Evolutionary conservation across 2,797 vertebrate genomes (phyloP).

Genomic region (Sebastolobus alascanus): DNA sequence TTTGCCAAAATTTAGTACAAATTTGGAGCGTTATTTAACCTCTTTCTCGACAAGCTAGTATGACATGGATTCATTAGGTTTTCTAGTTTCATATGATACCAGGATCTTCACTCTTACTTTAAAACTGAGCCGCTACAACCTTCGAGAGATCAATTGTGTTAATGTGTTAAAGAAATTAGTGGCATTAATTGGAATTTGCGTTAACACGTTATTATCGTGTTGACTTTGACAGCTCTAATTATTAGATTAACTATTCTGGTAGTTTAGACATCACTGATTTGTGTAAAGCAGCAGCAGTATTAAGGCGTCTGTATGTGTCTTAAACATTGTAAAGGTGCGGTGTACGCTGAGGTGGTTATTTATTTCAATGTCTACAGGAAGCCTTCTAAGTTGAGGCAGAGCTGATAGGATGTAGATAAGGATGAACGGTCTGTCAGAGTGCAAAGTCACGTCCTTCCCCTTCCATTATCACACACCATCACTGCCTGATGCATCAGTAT

Average conservation of each 20-base stretch:
- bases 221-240: too few species aligned
- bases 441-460: slow-evolving; percentile 63
- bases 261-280: neutral
- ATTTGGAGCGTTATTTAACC: too few species aligned
- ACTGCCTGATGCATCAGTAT: slow-evolving; percentile 38
- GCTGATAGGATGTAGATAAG: slow-evolving; percentile 56
- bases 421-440: slow-evolving; percentile 29
- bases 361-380: slow-evolving; percentile 28
- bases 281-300: neutral
- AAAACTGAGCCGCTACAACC: too few species aligned
- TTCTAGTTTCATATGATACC: too few species aligned
- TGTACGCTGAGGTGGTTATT: neutral
- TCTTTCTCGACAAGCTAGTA: too few species aligned
- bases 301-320: neutral
- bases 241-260: neutral
- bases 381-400: neutral
- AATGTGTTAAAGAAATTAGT: too few species aligned
- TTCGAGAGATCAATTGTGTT: too few species aligned
- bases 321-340: neutral
- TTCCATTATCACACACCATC: slow-evolving; percentile 52
- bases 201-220: too few species aligned
- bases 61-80: too few species aligned
- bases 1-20: too few species aligned
- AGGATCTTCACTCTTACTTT: too few species aligned
- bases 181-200: too few species aligned